These are phyloP conservation scores for Ceuthmochares aereus DNA, from an alignment of 2,113 vertebrate species.

Conservation along the genomic window DNA sequence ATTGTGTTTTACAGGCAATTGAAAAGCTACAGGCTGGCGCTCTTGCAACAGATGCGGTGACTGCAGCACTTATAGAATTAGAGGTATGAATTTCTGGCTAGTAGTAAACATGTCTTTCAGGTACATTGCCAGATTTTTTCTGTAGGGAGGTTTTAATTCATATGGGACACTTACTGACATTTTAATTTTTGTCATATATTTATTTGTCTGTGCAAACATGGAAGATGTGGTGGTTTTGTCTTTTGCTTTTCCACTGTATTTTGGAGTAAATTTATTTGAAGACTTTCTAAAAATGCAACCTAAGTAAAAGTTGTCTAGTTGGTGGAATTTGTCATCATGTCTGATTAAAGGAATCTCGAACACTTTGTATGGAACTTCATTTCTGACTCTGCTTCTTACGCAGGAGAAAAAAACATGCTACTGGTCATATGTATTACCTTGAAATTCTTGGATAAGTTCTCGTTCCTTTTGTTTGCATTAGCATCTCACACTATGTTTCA, in stretches of 20 bases:
- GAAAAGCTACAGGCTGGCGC: slow-evolving; percentile 94
- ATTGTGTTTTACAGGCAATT: slow-evolving; percentile 86
- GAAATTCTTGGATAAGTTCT: not conserved
- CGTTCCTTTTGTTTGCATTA: not conserved
- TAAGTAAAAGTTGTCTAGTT: not conserved
- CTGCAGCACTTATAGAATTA: slow-evolving; percentile 95
- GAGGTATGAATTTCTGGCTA: slow-evolving; percentile 82
- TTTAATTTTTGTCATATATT: not conserved
- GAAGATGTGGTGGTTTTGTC: not conserved
- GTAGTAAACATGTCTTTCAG: not conserved
- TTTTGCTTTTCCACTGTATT: not conserved
- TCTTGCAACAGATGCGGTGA: slow-evolving; percentile 93
- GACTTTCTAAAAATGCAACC: not conserved
- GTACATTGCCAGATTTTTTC: not conserved
- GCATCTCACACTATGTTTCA: not conserved
- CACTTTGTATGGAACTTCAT: not conserved
- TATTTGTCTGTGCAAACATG: not conserved
- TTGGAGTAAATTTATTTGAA: not conserved
- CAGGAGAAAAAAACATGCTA: not conserved
- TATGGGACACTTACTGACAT: not conserved
- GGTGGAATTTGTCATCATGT: not conserved
- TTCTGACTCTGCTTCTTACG: not conserved
- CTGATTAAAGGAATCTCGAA: not conserved
- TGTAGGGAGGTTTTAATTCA: not conserved
- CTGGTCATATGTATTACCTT: not conserved